These are phyloP conservation scores for Platalea minor DNA, from an alignment of 2,797 vertebrate species.

Conservation along the genomic window DNA sequence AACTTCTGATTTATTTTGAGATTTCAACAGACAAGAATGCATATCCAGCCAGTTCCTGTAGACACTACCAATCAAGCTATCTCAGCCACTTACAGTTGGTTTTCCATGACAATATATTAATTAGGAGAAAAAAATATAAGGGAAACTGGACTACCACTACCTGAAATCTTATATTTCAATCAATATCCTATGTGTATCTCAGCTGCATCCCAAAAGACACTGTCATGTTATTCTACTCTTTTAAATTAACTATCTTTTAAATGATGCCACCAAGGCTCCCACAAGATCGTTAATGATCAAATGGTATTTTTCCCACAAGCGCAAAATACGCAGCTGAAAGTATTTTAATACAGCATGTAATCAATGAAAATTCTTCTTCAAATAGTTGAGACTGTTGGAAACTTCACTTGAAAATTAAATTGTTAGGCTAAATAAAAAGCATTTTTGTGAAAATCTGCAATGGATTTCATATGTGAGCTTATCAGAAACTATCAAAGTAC, in stretches of 20 bases:
- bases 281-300: background rate
- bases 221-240: background rate
- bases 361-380: background rate
- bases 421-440: background rate
- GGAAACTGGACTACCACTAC: background rate
- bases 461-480: background rate
- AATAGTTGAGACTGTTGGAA: background rate
- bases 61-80: background rate
- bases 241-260: background rate
- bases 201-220: background rate
- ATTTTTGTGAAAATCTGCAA: background rate
- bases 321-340: background rate
- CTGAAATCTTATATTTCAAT: background rate
- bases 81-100: background rate
- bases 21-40: background rate
- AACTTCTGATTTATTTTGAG: background rate
- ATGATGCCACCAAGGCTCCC: background rate
- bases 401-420: background rate
- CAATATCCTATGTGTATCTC: background rate
- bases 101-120: background rate
- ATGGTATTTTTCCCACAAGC: background rate
- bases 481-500: background rate
- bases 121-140: background rate
- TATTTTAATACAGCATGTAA: background rate
- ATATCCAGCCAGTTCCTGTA: background rate